Evolutionary conservation across 1,140 invertebrate genomes (phyloP).

Genomic region (Lysiphlebus fabarum): DNA sequence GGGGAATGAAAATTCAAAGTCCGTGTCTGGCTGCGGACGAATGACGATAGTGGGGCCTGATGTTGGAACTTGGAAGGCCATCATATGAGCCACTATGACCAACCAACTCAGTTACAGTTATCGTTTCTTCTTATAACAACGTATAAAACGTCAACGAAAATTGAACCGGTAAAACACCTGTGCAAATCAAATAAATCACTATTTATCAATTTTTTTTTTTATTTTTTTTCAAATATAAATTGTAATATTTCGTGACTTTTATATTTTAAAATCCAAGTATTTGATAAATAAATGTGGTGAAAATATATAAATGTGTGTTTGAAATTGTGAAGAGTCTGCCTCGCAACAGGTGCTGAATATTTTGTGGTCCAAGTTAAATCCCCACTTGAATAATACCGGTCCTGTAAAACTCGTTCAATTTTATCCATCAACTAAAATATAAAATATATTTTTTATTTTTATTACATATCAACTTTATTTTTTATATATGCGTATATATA

Average conservation of each 20-base stretch:
- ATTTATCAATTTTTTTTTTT: too few species aligned
- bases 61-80: constrained; percentile 25
- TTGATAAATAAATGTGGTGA: too few species aligned
- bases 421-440: neutral
- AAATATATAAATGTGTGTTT: too few species aligned
- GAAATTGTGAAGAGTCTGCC: neutral
- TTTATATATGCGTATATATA: too few species aligned
- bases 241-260: constrained; percentile 13
- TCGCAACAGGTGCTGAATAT: constrained; percentile 18
- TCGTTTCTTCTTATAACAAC: constrained; percentile 38
- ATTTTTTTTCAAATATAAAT: too few species aligned
- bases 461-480: neutral
- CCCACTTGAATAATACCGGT: neutral
- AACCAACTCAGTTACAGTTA: constrained; percentile 49
- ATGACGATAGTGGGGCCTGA: too few species aligned
- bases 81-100: constrained; percentile 39
- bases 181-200: too few species aligned
- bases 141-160: constrained; percentile 13
- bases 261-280: too few species aligned
- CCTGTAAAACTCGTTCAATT: constrained; percentile 10
- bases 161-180: too few species aligned
- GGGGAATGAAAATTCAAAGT: too few species aligned
- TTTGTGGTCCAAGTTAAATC: neutral
- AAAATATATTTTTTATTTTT: constrained; percentile 9
- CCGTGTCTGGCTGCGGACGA: too few species aligned